phyloP scores from a whole-genome alignment of 2,797 vertebrate species.

The Gallinago solitaria region DNA sequence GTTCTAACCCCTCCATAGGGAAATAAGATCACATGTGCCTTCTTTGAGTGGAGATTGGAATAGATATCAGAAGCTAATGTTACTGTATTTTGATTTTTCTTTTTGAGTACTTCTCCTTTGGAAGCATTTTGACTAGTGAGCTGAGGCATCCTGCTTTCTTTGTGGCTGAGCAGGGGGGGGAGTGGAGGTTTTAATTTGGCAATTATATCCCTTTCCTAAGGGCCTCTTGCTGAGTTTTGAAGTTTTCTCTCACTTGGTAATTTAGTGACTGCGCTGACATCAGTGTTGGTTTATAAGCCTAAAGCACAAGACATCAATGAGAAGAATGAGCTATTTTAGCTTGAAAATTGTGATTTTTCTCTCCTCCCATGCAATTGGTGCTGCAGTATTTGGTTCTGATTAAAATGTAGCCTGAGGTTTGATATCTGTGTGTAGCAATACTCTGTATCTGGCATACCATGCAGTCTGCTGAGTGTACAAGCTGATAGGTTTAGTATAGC shows the following conservation, averaged over 20 bases:
- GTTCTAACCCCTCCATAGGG: background rate
- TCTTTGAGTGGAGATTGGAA: background rate
- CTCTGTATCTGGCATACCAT: background rate
- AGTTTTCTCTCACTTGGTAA: conserved; percentile 1
- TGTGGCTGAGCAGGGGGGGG: background rate
- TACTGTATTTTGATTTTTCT: background rate
- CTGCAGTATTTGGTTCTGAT: conserved; percentile 22
- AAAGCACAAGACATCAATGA: background rate
- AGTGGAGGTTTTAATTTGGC: conserved; percentile 22
- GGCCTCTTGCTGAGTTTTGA: conserved; percentile 6
- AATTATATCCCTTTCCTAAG: conserved; percentile 11
- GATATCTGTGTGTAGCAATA: background rate
- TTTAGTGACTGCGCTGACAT: background rate
- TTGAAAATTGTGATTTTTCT: background rate
- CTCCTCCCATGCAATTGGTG: background rate
- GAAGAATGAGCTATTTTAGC: background rate
- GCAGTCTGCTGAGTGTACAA: background rate
- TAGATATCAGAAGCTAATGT: background rate
- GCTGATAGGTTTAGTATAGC: background rate
- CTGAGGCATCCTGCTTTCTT: background rate
- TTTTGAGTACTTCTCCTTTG: background rate
- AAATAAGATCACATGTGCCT: background rate
- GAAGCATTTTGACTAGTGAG: background rate
- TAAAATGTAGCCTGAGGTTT: conserved; percentile 27
- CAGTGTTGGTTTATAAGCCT: background rate